Conservation (phyloP, 2,888 invertebrate genomes). For the Heliconius sara region DNA sequence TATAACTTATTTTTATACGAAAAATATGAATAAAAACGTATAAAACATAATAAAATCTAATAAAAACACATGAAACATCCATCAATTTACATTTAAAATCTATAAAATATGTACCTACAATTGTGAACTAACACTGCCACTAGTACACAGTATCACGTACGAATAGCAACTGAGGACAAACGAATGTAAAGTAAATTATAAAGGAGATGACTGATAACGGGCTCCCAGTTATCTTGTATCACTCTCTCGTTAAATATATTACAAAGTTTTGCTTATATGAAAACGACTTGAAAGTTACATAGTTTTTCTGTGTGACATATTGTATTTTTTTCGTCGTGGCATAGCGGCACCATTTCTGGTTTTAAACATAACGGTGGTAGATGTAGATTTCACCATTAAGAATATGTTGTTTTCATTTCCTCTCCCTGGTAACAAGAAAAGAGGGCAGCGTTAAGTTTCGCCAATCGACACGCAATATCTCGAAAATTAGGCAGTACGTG, state of each 20-base stretch:
- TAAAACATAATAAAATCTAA: neutral
- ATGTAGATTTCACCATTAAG: too few species aligned
- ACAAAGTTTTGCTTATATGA: neutral
- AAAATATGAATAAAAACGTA: neutral
- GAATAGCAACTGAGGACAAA: constrained; percentile 34
- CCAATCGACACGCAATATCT: too few species aligned
- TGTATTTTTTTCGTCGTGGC: neutral
- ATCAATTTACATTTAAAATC: neutral
- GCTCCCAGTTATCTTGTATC: neutral
- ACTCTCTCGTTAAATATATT: neutral
- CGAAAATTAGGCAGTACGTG: too few species aligned
- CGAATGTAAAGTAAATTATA: constrained; percentile 28
- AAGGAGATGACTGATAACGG: constrained; percentile 41
- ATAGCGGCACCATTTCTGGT: neutral
- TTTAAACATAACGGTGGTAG: neutral
- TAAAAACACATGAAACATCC: neutral
- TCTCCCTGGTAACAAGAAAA: too few species aligned
- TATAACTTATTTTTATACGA: too few species aligned
- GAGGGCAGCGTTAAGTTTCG: too few species aligned
- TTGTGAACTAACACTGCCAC: neutral
- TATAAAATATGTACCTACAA: constrained; percentile 5
- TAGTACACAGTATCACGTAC: constrained; percentile 8
- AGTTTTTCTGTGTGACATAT: neutral
- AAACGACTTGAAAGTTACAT: neutral
- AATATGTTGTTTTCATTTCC: too few species aligned